Base-by-base conservation (phyloP, 1,140 invertebrate genomes). In the Carcinoscorpius rotundicauda region DNA sequence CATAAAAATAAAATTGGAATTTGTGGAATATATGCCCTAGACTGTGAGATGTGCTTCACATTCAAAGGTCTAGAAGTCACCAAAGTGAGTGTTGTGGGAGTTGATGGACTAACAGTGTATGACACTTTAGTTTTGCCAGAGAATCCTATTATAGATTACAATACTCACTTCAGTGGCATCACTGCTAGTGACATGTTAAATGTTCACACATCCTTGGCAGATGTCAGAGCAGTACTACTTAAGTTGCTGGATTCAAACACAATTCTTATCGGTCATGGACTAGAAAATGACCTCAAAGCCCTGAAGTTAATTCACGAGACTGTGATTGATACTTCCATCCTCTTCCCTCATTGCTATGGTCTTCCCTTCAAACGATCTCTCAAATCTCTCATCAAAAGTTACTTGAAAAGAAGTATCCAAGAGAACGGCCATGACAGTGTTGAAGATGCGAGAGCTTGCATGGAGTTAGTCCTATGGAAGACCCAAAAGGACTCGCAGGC, bases 221-320 rank as follows among this genome's bases (percentile, higher is more conserved):
- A 97, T 73, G 90, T 97, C 29, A 93, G 97, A 79, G 88, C 88
- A 10, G 87, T 89, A 10, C 80, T 98, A 56, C 80, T 97, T 59
- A 86, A 87, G 64, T 84, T 93, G 79, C 91, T 97, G 77, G 87
- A 86, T 70, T 85, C 86, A 64, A 87, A 92, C 76, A 92, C 92
- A 1, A 95, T 98, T 73, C 79, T 99, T 4, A 86, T 98, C 65
- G 97, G 97, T 5, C 97, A 99, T 77, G 93, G 91, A 80, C 82
- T 99, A 69, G 96, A 98, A 76, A 95, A 88, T 74, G 97, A 99
- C 81, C 85, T 98, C 71, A 88, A 90, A 78, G 90, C 93, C 51
- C 80, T 98, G 3, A 96, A 93, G 50, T 76, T 97, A n/a, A 85
- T 97, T 64, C 95, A 98, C 73, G 82, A 85, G 65, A 88, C 85